Conservation (phyloP, 1,140 invertebrate genomes). For the Anoplolepis gracilipes region DNA sequence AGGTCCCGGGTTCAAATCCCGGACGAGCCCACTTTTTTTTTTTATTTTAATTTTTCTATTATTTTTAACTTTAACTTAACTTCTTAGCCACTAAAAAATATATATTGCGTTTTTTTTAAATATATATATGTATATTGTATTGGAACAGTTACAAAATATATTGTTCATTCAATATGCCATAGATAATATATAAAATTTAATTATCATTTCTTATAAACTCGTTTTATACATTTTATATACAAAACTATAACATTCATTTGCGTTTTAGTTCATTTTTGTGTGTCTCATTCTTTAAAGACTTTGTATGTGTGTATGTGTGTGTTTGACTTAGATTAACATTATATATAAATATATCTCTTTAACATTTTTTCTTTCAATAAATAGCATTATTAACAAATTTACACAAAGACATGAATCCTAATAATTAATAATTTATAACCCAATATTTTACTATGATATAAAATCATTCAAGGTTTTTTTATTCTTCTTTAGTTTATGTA, state of each 20-base stretch:
- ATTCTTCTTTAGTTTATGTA: constrained; percentile 45
- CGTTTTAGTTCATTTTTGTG: no score
- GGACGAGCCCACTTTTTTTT: constrained; percentile 88
- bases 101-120: no score
- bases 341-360: not conserved
- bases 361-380: not conserved
- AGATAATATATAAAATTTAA: no score
- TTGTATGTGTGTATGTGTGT: no score
- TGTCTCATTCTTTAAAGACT: no score
- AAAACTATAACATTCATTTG: not conserved
- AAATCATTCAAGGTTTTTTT: constrained; percentile 55
- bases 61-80: not conserved
- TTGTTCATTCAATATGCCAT: not conserved
- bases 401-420: not conserved
- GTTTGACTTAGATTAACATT: not conserved
- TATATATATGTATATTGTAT: no score
- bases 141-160: not conserved
- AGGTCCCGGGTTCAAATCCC: constrained; percentile 94
- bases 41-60: not conserved
- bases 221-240: no score
- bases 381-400: not conserved
- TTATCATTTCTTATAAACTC: no score
- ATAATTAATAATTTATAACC: not conserved
- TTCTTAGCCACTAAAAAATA: not conserved
- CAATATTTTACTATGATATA: constrained; percentile 44